Evolutionary conservation across 1,140 invertebrate genomes (phyloP).

Genomic region (Drosophila quadrilineata): DNA sequence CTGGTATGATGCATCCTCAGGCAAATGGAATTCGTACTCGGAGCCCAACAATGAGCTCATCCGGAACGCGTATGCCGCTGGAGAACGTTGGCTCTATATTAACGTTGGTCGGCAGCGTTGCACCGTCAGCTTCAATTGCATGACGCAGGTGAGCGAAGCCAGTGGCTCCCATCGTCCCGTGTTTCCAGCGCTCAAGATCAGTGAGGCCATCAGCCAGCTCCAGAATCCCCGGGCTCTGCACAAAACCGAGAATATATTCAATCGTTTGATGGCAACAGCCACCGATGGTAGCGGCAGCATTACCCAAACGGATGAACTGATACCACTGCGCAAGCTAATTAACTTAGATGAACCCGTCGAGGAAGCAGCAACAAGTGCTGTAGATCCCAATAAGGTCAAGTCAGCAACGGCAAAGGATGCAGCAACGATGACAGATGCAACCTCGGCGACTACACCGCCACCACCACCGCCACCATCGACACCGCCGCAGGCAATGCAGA

Average conservation of each 20-base stretch:
- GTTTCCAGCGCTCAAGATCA: conserved; percentile 85
- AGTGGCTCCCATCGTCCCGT: conserved; percentile 92
- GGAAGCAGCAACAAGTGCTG: background rate
- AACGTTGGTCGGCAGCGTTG: conserved; percentile 89
- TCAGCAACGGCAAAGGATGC: background rate
- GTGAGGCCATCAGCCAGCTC: conserved; percentile 57
- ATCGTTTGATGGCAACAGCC: conserved; percentile 45
- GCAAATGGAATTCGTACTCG: conserved; percentile 91
- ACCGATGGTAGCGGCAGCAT: conserved; percentile 40
- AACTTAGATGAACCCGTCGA: conserved; percentile 45
- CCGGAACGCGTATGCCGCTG: conserved; percentile 91
- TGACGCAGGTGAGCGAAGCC: conserved; percentile 92
- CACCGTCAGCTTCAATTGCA: conserved; percentile 90
- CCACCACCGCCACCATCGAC: background rate
- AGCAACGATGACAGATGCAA: background rate
- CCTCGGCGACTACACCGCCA: no score
- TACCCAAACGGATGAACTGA: conserved; percentile 41
- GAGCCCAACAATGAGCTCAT: conserved; percentile 90
- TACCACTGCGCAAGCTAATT: conserved; percentile 43
- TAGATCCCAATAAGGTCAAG: background rate
- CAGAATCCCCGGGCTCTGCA: conserved; percentile 30
- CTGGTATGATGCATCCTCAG: conserved; percentile 92
- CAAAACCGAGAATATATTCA: conserved; percentile 47
- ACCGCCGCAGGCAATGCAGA: conserved; percentile 45
- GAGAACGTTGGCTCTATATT: conserved; percentile 88